These are phyloP conservation scores for Calliopsis andreniformis DNA, from an alignment of 1,140 invertebrate species.

Conservation along the genomic window DNA sequence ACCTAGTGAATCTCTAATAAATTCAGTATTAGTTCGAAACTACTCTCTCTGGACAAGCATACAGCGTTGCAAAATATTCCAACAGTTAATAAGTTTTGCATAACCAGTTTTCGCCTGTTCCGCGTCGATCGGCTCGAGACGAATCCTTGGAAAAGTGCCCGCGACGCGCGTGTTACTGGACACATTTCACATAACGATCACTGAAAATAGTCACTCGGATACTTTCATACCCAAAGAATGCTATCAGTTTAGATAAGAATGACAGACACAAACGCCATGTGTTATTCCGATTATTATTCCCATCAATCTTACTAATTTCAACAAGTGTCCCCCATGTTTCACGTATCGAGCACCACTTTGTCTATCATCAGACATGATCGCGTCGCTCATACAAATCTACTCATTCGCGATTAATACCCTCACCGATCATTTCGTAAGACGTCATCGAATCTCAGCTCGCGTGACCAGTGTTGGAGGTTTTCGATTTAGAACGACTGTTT, in stretches of 20 bases:
- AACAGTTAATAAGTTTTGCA: slow-evolving; percentile 43
- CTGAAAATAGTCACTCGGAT: no score
- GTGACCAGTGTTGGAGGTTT: slow-evolving; percentile 15
- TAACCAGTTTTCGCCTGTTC: slow-evolving; percentile 26
- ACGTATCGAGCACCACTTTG: no score
- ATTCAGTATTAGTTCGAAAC: slow-evolving; percentile 11
- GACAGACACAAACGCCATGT: no score
- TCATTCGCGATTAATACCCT: neutral
- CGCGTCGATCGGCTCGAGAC: neutral
- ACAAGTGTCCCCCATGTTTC: no score
- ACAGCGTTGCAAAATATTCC: slow-evolving; percentile 32
- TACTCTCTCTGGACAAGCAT: slow-evolving; percentile 2
- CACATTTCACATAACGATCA: no score
- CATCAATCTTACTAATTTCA: no score
- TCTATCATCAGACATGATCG: no score
- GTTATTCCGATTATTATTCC: no score
- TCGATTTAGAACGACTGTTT: neutral
- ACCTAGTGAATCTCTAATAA: slow-evolving; percentile 2
- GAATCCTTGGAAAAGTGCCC: neutral
- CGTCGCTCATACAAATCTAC: no score
- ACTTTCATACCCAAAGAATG: no score
- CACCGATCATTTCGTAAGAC: slow-evolving; percentile 4
- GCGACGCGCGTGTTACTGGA: no score
- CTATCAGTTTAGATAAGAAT: no score
- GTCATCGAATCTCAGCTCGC: slow-evolving; percentile 18